These are phyloP conservation scores for Bathynomus jamesi DNA, from an alignment of 1,140 invertebrate species.

Conservation along the genomic window DNA sequence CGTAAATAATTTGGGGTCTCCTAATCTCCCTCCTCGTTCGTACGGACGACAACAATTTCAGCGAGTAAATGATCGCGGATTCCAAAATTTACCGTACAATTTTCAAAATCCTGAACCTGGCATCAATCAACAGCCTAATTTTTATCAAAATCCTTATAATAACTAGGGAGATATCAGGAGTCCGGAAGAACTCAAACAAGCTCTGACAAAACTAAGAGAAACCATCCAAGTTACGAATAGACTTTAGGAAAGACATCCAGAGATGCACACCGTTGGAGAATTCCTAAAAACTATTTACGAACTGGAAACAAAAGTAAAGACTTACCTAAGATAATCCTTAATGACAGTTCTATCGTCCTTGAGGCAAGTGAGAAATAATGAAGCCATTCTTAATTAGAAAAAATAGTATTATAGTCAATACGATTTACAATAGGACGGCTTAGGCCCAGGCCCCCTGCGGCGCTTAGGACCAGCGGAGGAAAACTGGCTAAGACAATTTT, in stretches of 20 bases:
- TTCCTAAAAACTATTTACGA: not conserved
- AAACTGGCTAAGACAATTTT: not conserved
- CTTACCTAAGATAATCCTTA: not conserved
- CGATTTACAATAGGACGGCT: no score
- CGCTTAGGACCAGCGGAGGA: not conserved
- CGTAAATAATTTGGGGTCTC: not conserved
- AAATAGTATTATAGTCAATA: not conserved
- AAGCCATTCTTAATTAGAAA: not conserved
- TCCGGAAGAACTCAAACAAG: not conserved
- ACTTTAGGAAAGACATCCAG: not conserved
- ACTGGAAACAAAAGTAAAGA: not conserved
- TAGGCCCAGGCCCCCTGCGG: not conserved
- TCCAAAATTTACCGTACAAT: no score
- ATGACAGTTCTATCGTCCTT: not conserved
- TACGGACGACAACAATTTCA: no score
- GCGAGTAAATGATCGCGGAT: no score
- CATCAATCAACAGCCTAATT: no score
- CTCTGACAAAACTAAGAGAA: not conserved
- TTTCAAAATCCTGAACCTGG: no score
- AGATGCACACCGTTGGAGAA: not conserved
- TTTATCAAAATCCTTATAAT: not conserved
- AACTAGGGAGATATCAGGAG: not conserved
- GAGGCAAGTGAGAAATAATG: not conserved
- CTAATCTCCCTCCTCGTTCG: not conserved
- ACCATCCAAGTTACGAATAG: not conserved